These are phyloP conservation scores for Sarotherodon lohbergeri DNA, from an alignment of 2,113 vertebrate genomes.

Conservation along the genomic window DNA sequence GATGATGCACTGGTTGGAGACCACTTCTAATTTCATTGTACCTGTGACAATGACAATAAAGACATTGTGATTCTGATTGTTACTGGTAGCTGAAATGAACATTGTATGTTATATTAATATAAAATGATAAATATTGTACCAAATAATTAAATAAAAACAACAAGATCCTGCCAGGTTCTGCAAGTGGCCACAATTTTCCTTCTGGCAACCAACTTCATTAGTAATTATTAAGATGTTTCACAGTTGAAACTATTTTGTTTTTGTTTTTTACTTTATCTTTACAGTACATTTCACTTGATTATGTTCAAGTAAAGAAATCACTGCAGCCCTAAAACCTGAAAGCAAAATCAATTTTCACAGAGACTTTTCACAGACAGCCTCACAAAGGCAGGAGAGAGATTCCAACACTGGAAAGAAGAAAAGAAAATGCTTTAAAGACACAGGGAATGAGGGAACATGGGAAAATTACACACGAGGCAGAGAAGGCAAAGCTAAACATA, in stretches of 20 bases:
- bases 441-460: not conserved
- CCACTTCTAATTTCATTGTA: rapidly evolving
- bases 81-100: not conserved
- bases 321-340: not conserved
- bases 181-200: not conserved
- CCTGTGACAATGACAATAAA: not conserved
- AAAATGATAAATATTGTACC: not conserved
- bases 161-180: not conserved
- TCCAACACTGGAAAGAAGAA: not conserved
- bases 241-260: rapidly evolving
- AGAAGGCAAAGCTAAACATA: not conserved
- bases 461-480: not conserved
- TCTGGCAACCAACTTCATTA: not conserved
- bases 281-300: not conserved
- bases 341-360: not conserved
- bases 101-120: not conserved
- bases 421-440: not conserved
- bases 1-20: not conserved
- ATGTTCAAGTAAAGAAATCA: not conserved
- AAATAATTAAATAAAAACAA: not conserved
- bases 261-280: not conserved
- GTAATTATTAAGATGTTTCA: not conserved
- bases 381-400: not conserved
- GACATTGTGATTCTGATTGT: not conserved
- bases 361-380: not conserved